These are phyloP conservation scores for Pedionomus torquatus DNA, from an alignment of 2,113 vertebrate genomes.

Conservation along the genomic window DNA sequence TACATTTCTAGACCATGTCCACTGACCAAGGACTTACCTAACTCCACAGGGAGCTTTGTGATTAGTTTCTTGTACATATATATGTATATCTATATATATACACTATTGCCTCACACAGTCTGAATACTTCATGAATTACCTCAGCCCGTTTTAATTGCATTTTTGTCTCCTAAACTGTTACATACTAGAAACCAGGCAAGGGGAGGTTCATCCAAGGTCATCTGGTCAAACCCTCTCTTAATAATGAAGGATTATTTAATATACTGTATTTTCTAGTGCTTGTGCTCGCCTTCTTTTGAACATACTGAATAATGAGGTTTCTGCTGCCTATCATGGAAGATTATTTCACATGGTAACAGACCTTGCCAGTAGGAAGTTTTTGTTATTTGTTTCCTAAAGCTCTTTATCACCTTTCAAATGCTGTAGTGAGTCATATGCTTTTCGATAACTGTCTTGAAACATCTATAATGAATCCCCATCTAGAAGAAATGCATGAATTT, in stretches of 20 bases:
- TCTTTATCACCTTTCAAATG: conserved; percentile 32
- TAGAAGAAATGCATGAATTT: conserved; percentile 6
- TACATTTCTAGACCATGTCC: not conserved
- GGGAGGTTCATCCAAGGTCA: not conserved
- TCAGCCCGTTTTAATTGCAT: not conserved
- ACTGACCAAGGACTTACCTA: not conserved
- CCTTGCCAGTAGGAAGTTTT: not conserved
- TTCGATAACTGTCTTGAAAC: conserved; percentile 29
- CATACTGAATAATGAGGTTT: not conserved
- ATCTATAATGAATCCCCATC: not conserved
- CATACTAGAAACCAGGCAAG: not conserved
- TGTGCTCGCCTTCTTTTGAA: not conserved
- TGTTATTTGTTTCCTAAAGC: conserved; percentile 40
- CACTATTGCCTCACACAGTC: not conserved
- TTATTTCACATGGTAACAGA: not conserved
- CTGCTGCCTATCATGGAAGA: not conserved
- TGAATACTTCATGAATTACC: not conserved
- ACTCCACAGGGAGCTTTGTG: not conserved
- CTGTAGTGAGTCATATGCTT: not conserved
- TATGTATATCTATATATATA: not conserved
- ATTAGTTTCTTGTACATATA: not conserved
- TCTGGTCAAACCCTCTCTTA: not conserved
- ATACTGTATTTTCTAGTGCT: not conserved
- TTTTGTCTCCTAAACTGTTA: not conserved
- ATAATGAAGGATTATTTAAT: not conserved